phyloP scores from a whole-genome alignment of 2,888 invertebrate species.

The Notodonta dromedarius region DNA sequence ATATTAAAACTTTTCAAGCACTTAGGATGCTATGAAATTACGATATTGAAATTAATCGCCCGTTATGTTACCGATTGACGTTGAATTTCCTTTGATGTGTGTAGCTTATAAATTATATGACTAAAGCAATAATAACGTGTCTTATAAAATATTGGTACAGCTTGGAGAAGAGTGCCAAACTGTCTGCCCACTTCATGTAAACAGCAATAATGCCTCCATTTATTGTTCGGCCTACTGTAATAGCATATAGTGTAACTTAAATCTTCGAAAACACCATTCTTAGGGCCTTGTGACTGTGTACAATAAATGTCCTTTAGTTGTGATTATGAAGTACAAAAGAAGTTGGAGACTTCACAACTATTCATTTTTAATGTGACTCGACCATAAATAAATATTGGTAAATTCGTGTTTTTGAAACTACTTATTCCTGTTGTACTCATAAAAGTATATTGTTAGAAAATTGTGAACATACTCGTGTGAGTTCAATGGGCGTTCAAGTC shows the following conservation, averaged over 20 bases:
- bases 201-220: slow-evolving; percentile 14
- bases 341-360: slow-evolving; percentile 54
- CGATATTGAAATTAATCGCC: slow-evolving; percentile 17
- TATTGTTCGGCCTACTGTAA: slow-evolving; percentile 30
- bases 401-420: slow-evolving; percentile 10
- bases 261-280: slow-evolving; percentile 37
- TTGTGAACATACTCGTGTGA: slow-evolving; percentile 4
- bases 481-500: not conserved
- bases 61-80: slow-evolving; percentile 23
- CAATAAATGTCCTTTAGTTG: slow-evolving; percentile 59
- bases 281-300: slow-evolving; percentile 47
- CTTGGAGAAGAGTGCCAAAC: slow-evolving; percentile 37
- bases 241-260: slow-evolving; percentile 18
- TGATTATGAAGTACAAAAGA: slow-evolving; percentile 78
- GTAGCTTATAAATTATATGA: slow-evolving; percentile 24
- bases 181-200: slow-evolving; percentile 13
- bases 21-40: slow-evolving; percentile 22
- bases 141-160: slow-evolving; percentile 30
- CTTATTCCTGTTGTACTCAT: slow-evolving; percentile 9
- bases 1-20: slow-evolving; percentile 28
- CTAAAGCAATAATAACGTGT: slow-evolving; percentile 42
- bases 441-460: slow-evolving; percentile 9
- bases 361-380: slow-evolving; percentile 23
- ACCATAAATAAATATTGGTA: slow-evolving; percentile 11
- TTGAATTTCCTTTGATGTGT: slow-evolving; percentile 25